Evolutionary conservation across 1,140 invertebrate species (phyloP).

Genomic region (Drosophila bipectinata): DNA sequence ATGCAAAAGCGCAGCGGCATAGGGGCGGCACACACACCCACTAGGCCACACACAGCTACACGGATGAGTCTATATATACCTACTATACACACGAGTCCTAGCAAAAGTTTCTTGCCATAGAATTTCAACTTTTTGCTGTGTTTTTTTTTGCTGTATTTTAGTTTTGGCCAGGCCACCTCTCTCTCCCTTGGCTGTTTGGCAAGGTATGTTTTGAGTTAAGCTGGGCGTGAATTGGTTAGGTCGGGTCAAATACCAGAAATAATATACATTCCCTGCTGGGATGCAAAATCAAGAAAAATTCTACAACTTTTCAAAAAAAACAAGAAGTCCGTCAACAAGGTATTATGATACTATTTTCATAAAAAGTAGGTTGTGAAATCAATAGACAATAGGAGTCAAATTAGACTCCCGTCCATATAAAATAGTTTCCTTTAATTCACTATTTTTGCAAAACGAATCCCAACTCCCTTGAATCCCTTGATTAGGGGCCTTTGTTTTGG

Average conservation of each 20-base stretch:
- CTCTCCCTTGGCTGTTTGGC: slow-evolving; percentile 33
- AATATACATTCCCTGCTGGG: background rate
- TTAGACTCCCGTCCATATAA: too few species aligned
- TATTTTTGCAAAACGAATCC: too few species aligned
- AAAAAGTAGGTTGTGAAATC: too few species aligned
- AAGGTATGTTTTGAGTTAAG: slow-evolving; percentile 12
- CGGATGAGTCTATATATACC: background rate
- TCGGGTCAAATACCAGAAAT: slow-evolving; percentile 6
- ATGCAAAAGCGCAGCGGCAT: slow-evolving; percentile 45
- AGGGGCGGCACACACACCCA: background rate
- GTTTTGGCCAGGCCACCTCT: slow-evolving; percentile 18
- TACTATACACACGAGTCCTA: slow-evolving; percentile 8
- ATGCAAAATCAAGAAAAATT: background rate
- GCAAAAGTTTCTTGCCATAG: slow-evolving; percentile 48
- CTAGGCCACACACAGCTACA: background rate
- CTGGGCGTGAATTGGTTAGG: slow-evolving; percentile 4
- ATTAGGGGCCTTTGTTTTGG: background rate
- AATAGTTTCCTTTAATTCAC: too few species aligned
- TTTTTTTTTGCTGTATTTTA: slow-evolving; percentile 12
- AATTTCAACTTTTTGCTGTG: slow-evolving; percentile 39
- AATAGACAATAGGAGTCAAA: too few species aligned
- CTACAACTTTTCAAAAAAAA: background rate
- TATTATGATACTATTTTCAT: background rate
- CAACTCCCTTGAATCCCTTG: too few species aligned
- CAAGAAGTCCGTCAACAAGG: background rate